Conservation (phyloP, 1,140 invertebrate genomes). For the Danaus plexippus region DNA sequence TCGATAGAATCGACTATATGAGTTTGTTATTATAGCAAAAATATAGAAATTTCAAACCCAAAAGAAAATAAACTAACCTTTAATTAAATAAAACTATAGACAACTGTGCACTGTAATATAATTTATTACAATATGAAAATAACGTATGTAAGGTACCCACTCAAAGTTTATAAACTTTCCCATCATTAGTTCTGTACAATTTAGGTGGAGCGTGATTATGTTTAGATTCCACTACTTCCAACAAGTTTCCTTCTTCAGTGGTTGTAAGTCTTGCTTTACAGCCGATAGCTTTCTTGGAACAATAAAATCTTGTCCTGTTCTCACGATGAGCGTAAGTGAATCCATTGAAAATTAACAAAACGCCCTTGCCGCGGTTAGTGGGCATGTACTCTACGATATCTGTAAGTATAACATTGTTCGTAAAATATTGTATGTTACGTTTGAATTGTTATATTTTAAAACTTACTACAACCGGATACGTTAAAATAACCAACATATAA, state of each 20-base stretch:
- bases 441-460: too few relatives aligned
- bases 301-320: conserved; percentile 25
- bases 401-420: conserved; percentile 10
- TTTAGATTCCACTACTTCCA: conserved; percentile 9
- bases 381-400: conserved; percentile 33
- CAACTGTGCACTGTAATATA: too few relatives aligned
- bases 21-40: background rate
- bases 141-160: background rate
- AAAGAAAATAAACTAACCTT: background rate
- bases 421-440: too few relatives aligned
- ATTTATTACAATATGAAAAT: background rate
- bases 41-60: background rate
- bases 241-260: conserved; percentile 12
- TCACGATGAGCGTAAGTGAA: conserved; percentile 24
- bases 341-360: conserved; percentile 20
- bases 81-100: too few relatives aligned
- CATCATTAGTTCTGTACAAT: conserved; percentile 14
- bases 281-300: conserved; percentile 25
- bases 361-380: conserved; percentile 23
- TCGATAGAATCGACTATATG: too few relatives aligned
- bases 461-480: too few relatives aligned
- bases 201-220: conserved; percentile 27
- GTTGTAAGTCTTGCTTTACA: conserved; percentile 25
- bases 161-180: conserved; percentile 12
- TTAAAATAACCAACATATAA: too few relatives aligned